A percentile compares a stretch with the other conserved stretches of the same genome.
Evolutionary conservation across 1,140 invertebrate genomes (phyloP).

Genomic region (Gerris buenoi): DNA sequence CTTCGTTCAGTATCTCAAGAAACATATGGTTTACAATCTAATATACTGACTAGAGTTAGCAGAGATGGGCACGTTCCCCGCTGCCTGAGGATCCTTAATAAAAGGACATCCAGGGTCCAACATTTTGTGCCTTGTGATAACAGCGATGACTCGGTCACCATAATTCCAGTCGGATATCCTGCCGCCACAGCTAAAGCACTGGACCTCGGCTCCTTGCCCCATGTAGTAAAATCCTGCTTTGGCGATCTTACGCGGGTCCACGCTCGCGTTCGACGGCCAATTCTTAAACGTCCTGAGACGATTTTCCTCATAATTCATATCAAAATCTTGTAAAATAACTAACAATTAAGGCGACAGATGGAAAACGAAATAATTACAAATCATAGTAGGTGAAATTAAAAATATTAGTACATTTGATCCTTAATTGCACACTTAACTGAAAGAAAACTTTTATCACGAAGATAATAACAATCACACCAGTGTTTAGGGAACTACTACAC

Average conservation of each 20-base stretch:
- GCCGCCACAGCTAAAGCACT: slow-evolving; percentile 59
- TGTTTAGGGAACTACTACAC: too few relatives aligned
- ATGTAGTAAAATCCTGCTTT: slow-evolving; percentile 70
- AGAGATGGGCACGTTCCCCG: slow-evolving; percentile 45
- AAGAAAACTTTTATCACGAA: too few relatives aligned
- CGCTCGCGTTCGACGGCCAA: slow-evolving; percentile 51
- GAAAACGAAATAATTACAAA: too few relatives aligned
- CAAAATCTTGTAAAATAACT: too few relatives aligned
- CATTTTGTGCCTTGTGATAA: slow-evolving; percentile 33
- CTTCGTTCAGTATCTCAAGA: too few relatives aligned
- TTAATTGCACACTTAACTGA: too few relatives aligned
- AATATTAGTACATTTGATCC: too few relatives aligned
- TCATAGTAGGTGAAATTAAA: too few relatives aligned
- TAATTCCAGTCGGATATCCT: slow-evolving; percentile 58
- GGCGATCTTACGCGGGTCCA: slow-evolving; percentile 48
- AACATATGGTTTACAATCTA: too few relatives aligned
- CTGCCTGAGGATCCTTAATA: slow-evolving; percentile 41
- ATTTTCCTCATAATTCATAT: slow-evolving; percentile 51
- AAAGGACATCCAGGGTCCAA: slow-evolving; percentile 54
- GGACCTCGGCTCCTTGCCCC: slow-evolving; percentile 45
- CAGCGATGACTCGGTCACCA: slow-evolving; percentile 40
- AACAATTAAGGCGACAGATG: too few relatives aligned
- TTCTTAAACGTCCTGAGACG: slow-evolving; percentile 47
- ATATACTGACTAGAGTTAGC: slow-evolving; percentile 13
- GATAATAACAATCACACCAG: too few relatives aligned